Percentiles rank a stretch among this genome's conserved stretches.
Conservation (phyloP, 1,140 invertebrate species). For the Pseudomyrmex cubaensis region DNA sequence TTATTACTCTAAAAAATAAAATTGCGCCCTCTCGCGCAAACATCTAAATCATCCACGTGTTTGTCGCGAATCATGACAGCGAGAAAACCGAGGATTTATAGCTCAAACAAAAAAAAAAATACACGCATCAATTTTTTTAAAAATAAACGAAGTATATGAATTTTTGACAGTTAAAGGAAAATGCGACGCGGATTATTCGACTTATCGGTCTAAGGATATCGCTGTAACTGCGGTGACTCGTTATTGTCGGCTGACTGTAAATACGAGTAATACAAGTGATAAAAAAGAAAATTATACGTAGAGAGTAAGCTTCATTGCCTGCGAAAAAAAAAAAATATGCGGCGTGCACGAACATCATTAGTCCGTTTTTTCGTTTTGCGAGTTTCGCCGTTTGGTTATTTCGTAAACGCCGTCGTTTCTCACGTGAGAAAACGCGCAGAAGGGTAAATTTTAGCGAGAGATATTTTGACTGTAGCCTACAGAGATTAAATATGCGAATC, state of each 20-base stretch:
- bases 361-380: slow-evolving; percentile 35
- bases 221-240: slow-evolving; percentile 45
- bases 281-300: slow-evolving; percentile 26
- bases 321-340: slow-evolving; percentile 17
- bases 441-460: slow-evolving; percentile 76
- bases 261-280: slow-evolving; percentile 55
- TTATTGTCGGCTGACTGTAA: slow-evolving; percentile 43
- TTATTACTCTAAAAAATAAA: slow-evolving; percentile 6
- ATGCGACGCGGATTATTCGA: slow-evolving; percentile 23
- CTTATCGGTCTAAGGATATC: slow-evolving; percentile 45
- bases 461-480: slow-evolving; percentile 81
- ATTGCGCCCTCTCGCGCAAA: background rate
- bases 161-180: slow-evolving; percentile 20
- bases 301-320: slow-evolving; percentile 46
- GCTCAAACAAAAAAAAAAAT: background rate
- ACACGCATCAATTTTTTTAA: no score
- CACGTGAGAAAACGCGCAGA: slow-evolving; percentile 45
- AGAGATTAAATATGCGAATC: slow-evolving; percentile 73
- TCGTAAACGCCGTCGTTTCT: slow-evolving; percentile 32
- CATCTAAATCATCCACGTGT: background rate
- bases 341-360: slow-evolving; percentile 14
- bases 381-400: slow-evolving; percentile 21
- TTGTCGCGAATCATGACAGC: background rate
- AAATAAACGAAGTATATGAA: background rate
- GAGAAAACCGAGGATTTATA: background rate